A percentile compares a stretch with the other conserved stretches of the same genome.
These are phyloP conservation scores for Coilia nasus DNA, from an alignment of 2,797 vertebrate genomes.

Conservation along the genomic window DNA sequence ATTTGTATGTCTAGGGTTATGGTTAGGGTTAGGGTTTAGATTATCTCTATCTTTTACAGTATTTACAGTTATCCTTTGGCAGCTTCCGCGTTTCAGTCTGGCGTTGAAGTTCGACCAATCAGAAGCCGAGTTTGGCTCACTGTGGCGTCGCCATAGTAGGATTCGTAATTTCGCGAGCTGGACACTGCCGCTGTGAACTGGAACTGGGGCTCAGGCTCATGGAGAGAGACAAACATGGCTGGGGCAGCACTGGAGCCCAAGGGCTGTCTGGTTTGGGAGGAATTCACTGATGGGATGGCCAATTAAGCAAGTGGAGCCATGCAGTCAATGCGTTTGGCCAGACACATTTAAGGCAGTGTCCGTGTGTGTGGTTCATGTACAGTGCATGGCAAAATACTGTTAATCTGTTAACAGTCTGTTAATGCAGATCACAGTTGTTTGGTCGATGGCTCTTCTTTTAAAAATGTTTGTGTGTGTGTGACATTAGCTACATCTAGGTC, in stretches of 20 bases:
- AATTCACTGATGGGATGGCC: background rate
- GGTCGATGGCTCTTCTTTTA: background rate
- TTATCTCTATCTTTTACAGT: no score
- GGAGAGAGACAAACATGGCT: background rate
- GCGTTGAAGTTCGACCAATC: no score
- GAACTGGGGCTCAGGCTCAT: background rate
- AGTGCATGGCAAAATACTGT: background rate
- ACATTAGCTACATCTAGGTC: background rate
- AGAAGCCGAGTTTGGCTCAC: no score
- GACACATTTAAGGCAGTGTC: background rate
- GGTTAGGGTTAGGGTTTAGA: no score
- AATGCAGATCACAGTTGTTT: background rate
- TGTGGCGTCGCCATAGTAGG: no score
- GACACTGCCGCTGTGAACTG: no score
- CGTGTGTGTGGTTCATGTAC: background rate
- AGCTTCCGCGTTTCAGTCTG: no score
- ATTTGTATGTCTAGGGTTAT: no score
- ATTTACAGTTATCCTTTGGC: no score
- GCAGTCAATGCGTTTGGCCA: background rate
- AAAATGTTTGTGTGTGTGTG: background rate
- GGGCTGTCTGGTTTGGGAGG: background rate
- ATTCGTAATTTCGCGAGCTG: no score
- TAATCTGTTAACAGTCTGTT: background rate
- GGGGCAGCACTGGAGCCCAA: background rate
- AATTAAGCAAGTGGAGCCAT: background rate